Percentiles rank a stretch among this genome's conserved stretches.
Conservation (phyloP, 2,888 invertebrate species). For the Malacosoma neustria region DNA sequence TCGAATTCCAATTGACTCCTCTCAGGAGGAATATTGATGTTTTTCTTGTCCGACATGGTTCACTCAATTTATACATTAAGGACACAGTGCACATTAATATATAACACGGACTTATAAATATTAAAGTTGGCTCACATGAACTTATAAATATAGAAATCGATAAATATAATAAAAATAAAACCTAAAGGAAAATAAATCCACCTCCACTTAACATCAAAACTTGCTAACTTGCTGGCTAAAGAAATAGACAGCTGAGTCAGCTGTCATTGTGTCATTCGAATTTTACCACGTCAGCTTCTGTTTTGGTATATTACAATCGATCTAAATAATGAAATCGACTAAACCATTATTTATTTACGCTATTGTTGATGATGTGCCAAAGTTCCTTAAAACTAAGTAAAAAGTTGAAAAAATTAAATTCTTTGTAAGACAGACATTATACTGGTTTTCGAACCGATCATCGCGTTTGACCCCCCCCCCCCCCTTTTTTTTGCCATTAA, state of each 20-base stretch:
- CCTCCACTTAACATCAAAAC: slow-evolving; percentile 37
- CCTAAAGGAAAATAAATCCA: slow-evolving; percentile 41
- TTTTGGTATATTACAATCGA: no score
- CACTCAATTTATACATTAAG: slow-evolving; percentile 53
- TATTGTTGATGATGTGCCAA: no score
- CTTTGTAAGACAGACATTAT: no score
- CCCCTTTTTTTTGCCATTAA: no score
- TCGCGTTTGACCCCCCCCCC: no score
- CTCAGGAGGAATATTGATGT: slow-evolving; percentile 46
- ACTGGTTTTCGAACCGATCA: no score
- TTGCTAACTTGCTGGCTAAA: no score
- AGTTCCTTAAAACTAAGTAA: no score
- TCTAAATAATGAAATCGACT: no score
- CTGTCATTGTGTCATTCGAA: background rate
- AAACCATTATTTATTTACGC: no score
- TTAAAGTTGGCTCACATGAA: background rate
- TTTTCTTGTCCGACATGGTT: slow-evolving; percentile 62
- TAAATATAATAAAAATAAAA: slow-evolving; percentile 5
- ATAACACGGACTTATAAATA: background rate
- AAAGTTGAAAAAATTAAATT: no score
- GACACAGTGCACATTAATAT: slow-evolving; percentile 13
- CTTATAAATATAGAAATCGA: slow-evolving; percentile 6
- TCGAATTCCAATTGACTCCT: slow-evolving; percentile 39
- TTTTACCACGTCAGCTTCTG: background rate
- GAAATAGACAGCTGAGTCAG: no score